Base-by-base conservation (phyloP, 2,888 invertebrate genomes). In the Gastrophysa polygoni region DNA sequence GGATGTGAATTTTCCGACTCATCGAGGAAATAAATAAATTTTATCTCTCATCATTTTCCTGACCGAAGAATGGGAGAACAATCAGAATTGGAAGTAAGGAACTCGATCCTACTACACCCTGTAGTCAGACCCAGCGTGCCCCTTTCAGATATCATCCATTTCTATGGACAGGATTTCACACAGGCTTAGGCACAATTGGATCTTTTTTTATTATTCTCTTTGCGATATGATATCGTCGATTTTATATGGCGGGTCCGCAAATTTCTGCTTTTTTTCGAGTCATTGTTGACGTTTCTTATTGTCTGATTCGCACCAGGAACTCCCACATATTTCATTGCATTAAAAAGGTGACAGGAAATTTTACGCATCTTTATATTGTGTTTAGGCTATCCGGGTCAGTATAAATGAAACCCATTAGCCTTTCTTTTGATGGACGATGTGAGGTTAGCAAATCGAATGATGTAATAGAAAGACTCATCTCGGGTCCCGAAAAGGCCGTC, bases 271-370 rank as follows among this genome's bases (percentile, higher is more conserved):
- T 69, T 59, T 51, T 57, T 65, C 2, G 47, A 43, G 64, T 64
- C 63, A 63, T 70, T 70, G 69, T 68, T 65, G 69, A 47, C 56
- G 43, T 43, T 17, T 7, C 16, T 56, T 50, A 58, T 64, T 64
- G 64, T 64, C 32, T 38, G 18, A 11, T 16, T 34, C 7, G 11
- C 44, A 49, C 38, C 59, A 63, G 71, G 69, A 70, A 71, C 70
- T 71, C 71, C 67, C 71, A 71, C 71, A 71, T 71, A 71, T 61
- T 69, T 71, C 66, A 71, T 50, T 17, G 57, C 49, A 58, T 61
- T 60, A 61, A 64, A 59, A 63, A 66, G 64, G 64, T 61, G 71
- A 68, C 72, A 68, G 67, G 64, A 61, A 67, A 72, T 72, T 72
- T 68, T 64, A 72, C 68, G 72, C 69, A 64, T 69, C 68, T 68